Conservation (phyloP, 2,113 vertebrate genomes). For the Tyrannus savana region DNA sequence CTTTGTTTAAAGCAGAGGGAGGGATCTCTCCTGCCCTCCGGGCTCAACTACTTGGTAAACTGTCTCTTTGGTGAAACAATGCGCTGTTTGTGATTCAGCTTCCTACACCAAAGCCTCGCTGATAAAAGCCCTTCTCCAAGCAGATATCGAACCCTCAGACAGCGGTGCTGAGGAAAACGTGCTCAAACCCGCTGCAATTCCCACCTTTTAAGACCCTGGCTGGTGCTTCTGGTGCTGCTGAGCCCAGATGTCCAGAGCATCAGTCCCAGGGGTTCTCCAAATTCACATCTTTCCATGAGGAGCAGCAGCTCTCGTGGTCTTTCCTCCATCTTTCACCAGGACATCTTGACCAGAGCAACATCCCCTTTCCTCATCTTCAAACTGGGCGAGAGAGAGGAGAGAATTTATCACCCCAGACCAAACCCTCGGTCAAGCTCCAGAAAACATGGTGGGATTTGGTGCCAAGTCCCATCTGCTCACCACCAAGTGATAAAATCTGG, state of each 20-base stretch:
- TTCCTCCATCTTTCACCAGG: not conserved
- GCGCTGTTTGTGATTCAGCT: not conserved
- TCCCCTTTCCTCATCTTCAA: not conserved
- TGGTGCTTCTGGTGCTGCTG: not conserved
- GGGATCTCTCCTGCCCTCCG: not conserved
- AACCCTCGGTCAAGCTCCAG: not conserved
- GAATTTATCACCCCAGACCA: not conserved
- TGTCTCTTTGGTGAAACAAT: not conserved
- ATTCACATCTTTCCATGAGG: not conserved
- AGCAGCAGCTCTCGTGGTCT: not conserved
- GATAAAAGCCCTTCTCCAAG: not conserved
- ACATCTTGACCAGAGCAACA: not conserved
- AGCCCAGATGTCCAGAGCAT: not conserved
- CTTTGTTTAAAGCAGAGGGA: not conserved
- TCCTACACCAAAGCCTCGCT: accelerated
- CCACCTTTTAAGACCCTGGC: not conserved
- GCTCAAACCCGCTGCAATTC: not conserved
- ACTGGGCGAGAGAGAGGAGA: not conserved
- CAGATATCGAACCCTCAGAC: accelerated
- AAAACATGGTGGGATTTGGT: not conserved
- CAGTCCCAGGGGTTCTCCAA: not conserved
- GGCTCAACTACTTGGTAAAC: not conserved
- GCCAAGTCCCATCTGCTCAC: accelerated
- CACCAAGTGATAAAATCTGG: accelerated
- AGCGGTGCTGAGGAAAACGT: accelerated